Percentiles rank a stretch among this genome's conserved stretches.
phyloP scores from a whole-genome alignment of 2,888 invertebrate genomes.

The Ophraella communa region DNA sequence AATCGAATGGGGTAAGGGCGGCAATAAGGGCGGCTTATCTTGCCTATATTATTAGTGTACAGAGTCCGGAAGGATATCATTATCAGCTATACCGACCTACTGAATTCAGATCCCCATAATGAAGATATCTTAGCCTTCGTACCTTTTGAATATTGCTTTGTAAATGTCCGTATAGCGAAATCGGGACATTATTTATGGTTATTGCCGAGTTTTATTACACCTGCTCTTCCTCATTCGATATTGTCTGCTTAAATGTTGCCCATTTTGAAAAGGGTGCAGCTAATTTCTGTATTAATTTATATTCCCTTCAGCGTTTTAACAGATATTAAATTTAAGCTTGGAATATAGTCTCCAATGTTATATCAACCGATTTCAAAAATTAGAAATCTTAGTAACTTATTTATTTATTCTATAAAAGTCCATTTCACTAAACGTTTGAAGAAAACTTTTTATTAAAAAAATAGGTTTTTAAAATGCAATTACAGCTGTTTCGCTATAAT shows the following conservation, averaged over 20 bases:
- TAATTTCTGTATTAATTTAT: not conserved
- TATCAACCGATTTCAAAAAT: too few relatives aligned
- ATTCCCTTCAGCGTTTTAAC: not conserved
- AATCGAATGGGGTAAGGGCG: constrained; percentile 26
- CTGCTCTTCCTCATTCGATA: not conserved
- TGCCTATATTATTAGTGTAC: constrained; percentile 55
- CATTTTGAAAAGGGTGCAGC: not conserved
- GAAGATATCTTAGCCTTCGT: constrained; percentile 26
- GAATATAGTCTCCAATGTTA: too few relatives aligned
- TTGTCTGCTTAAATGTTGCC: not conserved
- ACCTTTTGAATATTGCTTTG: constrained; percentile 6
- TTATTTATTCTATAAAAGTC: too few relatives aligned
- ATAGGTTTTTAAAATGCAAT: too few relatives aligned
- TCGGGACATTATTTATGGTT: constrained; percentile 22
- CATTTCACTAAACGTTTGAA: too few relatives aligned
- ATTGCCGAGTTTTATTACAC: constrained; percentile 3
- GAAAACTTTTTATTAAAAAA: too few relatives aligned
- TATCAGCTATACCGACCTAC: constrained; percentile 52
- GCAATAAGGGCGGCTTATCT: constrained; percentile 49
- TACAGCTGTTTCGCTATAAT: too few relatives aligned
- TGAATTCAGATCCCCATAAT: constrained; percentile 43
- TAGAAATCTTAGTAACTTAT: too few relatives aligned
- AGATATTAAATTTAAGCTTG: not conserved
- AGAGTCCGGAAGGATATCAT: constrained; percentile 54
- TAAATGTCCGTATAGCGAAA: constrained; percentile 9